These are phyloP conservation scores for Nasonovia ribisnigri DNA, from an alignment of 2,888 invertebrate genomes.

Conservation along the genomic window DNA sequence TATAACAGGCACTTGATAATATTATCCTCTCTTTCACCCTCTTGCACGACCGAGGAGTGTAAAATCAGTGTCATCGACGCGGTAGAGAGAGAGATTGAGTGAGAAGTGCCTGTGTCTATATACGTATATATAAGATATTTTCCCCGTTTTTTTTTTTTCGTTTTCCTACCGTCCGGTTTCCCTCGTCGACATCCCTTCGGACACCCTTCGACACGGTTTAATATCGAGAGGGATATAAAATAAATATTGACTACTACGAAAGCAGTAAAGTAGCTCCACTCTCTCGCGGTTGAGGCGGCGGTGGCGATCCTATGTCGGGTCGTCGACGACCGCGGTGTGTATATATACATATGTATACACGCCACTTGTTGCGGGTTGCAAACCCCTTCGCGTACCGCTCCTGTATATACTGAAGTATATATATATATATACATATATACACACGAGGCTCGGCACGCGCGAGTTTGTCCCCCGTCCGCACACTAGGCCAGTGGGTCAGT, in stretches of 20 bases:
- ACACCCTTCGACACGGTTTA: background rate
- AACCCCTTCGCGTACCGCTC: conserved; percentile 22
- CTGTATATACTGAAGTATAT: background rate
- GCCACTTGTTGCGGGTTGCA: conserved; percentile 51
- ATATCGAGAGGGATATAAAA: conserved; percentile 52
- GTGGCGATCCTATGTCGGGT: background rate
- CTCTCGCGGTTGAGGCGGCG: background rate
- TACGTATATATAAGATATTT: background rate
- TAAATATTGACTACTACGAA: conserved; percentile 53
- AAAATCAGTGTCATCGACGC: background rate
- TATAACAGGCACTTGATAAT: background rate
- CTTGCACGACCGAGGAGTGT: background rate
- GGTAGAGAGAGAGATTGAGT: too few species aligned
- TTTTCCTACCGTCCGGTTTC: background rate
- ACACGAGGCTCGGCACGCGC: background rate
- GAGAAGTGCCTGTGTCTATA: background rate
- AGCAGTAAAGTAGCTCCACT: background rate
- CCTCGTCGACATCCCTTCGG: conserved; percentile 31
- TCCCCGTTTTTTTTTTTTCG: background rate
- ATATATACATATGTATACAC: background rate
- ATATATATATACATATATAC: background rate
- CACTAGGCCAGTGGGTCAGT: conserved; percentile 57
- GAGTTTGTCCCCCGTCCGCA: background rate
- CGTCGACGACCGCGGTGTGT: background rate
- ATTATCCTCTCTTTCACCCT: background rate